Conservation (phyloP, 1,140 invertebrate genomes). For the Luehdorfia chinensis region DNA sequence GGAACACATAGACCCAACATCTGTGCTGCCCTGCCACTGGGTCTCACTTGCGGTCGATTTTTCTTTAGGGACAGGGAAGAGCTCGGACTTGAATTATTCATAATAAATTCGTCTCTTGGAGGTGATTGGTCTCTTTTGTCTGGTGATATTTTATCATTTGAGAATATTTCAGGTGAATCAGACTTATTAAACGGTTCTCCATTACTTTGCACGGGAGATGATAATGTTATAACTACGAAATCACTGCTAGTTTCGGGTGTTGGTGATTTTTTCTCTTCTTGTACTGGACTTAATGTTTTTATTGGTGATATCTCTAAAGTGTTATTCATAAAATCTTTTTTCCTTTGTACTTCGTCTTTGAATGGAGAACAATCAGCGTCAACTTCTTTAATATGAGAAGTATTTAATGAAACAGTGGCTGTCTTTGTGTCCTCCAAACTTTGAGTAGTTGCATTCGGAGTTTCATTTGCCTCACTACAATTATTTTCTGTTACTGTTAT, state of each 20-base stretch:
- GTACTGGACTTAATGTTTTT: conserved; percentile 56
- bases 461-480: background rate
- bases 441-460: background rate
- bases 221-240: conserved; percentile 53
- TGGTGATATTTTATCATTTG: conserved; percentile 59
- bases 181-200: conserved; percentile 53
- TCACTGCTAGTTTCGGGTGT: conserved; percentile 56
- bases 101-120: conserved; percentile 41
- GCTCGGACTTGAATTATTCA: conserved; percentile 48
- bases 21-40: conserved; percentile 68
- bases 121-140: conserved; percentile 61
- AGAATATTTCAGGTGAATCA: conserved; percentile 61
- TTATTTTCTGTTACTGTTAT: background rate
- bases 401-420: background rate
- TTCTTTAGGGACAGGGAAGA: conserved; percentile 63
- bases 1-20: conserved; percentile 70
- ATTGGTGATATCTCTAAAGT: conserved; percentile 79
- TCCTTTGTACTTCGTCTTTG: conserved; percentile 67
- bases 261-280: conserved; percentile 43
- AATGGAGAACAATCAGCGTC: conserved; percentile 39
- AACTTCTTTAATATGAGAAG: conserved; percentile 20
- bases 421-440: background rate
- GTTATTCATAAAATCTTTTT: conserved; percentile 75
- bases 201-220: conserved; percentile 57
- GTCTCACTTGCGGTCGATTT: conserved; percentile 50